phyloP scores from a whole-genome alignment of 2,888 invertebrate genomes.

The Zygogramma bicolorata region DNA sequence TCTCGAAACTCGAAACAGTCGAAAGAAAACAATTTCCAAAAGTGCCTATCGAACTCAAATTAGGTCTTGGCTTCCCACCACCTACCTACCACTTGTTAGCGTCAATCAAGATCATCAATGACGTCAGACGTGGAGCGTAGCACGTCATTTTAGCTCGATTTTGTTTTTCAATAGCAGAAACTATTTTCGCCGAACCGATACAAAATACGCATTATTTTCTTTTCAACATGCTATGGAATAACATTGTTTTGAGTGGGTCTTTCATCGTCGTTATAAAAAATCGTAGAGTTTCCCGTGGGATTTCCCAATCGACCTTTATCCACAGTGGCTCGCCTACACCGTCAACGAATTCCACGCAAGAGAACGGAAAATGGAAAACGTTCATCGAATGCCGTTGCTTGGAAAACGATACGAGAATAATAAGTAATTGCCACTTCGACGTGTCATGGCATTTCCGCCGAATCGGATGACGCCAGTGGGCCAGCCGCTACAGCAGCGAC shows the following conservation, averaged over 20 bases:
- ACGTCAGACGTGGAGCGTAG: not conserved
- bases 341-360: not conserved
- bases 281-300: not conserved
- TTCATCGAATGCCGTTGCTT: not conserved
- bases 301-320: constrained; percentile 4
- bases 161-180: not conserved
- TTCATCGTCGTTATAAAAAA: no score
- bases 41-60: no score
- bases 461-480: not conserved
- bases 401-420: not conserved
- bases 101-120: not conserved
- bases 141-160: not conserved
- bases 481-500: no score
- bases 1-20: no score
- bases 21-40: no score
- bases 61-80: no score
- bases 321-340: not conserved
- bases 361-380: not conserved
- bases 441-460: not conserved
- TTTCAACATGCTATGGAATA: no score
- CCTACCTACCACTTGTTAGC: not conserved
- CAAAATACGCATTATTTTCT: no score
- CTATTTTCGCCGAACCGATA: no score
- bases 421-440: not conserved
- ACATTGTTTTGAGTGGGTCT: no score